phyloP scores from a whole-genome alignment of 1,140 invertebrate species.

The Tetramorium alpestre region DNA sequence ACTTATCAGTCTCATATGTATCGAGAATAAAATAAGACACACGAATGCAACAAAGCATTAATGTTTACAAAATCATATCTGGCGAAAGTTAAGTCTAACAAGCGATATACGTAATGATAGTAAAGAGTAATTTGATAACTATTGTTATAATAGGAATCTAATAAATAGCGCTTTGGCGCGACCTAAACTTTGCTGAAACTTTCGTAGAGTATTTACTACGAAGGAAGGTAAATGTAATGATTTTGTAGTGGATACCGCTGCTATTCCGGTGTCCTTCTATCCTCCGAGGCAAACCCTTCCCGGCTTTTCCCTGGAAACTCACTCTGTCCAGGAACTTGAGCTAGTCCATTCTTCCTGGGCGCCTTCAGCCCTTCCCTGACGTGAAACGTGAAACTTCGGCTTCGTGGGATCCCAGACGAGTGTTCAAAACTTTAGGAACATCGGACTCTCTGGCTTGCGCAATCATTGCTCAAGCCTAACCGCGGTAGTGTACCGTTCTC shows the following conservation, averaged over 20 bases:
- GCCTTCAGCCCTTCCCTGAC: constrained; percentile 45
- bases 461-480: constrained; percentile 69
- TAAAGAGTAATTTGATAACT: constrained; percentile 44
- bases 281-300: constrained; percentile 1
- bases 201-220: constrained; percentile 33
- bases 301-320: constrained; percentile 59
- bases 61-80: not conserved
- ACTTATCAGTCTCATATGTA: not conserved
- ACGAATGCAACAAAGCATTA: not conserved
- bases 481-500: not conserved
- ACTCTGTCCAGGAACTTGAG: constrained; percentile 62
- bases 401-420: constrained; percentile 64
- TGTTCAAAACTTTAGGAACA: constrained; percentile 68
- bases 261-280: not conserved
- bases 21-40: not conserved
- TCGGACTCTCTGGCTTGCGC: constrained; percentile 53
- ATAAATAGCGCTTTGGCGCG: constrained; percentile 53
- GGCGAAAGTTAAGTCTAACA: not conserved
- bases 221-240: constrained; percentile 50
- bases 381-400: constrained; percentile 71
- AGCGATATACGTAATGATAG: not conserved
- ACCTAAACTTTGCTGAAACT: constrained; percentile 46
- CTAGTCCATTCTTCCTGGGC: constrained; percentile 65
- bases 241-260: constrained; percentile 58
- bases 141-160: constrained; percentile 48